A percentile compares a stretch with the other conserved stretches of the same genome.
Conservation (phyloP, 2,113 vertebrate genomes). For the Lagenorhynchus albirostris region DNA sequence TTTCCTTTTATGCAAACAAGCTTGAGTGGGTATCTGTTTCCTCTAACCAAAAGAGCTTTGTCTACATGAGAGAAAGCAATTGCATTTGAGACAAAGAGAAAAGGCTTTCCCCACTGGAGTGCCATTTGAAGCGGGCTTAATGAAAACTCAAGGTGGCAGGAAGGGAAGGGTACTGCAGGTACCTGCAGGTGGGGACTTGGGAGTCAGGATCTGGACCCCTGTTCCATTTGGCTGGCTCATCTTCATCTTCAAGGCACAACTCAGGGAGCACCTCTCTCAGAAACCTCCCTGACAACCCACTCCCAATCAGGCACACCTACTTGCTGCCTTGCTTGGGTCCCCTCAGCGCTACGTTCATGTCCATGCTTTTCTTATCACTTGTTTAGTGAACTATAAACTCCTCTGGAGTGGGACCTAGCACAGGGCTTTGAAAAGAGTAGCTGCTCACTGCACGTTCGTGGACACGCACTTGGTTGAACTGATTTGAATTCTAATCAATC, state of each 20-base stretch:
- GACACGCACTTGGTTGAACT: background rate
- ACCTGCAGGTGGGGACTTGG: background rate
- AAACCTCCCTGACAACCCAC: background rate
- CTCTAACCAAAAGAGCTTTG: background rate
- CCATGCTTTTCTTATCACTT: background rate
- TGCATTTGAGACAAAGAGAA: background rate
- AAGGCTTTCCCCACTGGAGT: background rate
- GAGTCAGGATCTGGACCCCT: background rate
- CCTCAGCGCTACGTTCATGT: background rate
- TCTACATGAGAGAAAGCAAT: background rate
- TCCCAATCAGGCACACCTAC: background rate
- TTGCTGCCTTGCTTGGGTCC: too few species aligned
- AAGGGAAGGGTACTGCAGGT: background rate
- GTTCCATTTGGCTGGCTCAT: background rate
- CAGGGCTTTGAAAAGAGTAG: background rate
- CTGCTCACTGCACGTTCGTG: background rate
- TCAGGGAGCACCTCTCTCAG: background rate
- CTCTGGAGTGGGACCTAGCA: background rate
- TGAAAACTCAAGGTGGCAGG: background rate
- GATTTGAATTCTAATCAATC: background rate
- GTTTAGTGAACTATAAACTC: background rate
- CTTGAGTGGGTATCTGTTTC: background rate
- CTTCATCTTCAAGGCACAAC: background rate
- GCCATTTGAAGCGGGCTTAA: background rate
- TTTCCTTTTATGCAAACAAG: background rate